Conservation (phyloP, 1,140 invertebrate genomes). For the Rhizoglyphus robini region DNA sequence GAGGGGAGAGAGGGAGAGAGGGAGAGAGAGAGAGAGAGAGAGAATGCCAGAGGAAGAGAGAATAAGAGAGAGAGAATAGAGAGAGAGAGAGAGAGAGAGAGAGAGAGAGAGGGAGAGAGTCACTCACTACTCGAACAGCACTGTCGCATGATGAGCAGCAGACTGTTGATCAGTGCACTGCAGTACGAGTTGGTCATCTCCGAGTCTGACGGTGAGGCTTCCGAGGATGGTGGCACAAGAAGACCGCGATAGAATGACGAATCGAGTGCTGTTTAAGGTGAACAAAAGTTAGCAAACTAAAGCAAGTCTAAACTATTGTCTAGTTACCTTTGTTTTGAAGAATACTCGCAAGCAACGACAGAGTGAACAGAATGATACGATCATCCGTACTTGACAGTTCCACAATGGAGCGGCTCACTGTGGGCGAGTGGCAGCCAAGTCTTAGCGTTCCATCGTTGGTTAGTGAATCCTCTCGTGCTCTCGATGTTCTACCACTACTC, state of each 20-base stretch:
- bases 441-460: background rate
- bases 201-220: background rate
- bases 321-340: conserved; percentile 80
- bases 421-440: background rate
- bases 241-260: background rate
- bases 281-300: background rate
- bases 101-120: background rate
- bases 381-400: conserved; percentile 52
- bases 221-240: background rate
- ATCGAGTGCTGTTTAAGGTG: background rate
- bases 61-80: no score
- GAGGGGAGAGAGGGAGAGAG: no score
- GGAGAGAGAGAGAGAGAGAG: no score
- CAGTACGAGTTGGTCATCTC: background rate
- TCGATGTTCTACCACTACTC: background rate
- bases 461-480: background rate
- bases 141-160: conserved; percentile 5
- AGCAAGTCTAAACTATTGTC: no score
- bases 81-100: background rate
- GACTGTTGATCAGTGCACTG: background rate
- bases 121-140: background rate
- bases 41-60: background rate
- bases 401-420: background rate
- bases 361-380: conserved; percentile 75
- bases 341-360: conserved; percentile 84